A percentile compares a stretch with the other conserved stretches of the same genome.
Evolutionary conservation across 2,113 vertebrate genomes (phyloP).

Genomic region (Coptodon rendalli): DNA sequence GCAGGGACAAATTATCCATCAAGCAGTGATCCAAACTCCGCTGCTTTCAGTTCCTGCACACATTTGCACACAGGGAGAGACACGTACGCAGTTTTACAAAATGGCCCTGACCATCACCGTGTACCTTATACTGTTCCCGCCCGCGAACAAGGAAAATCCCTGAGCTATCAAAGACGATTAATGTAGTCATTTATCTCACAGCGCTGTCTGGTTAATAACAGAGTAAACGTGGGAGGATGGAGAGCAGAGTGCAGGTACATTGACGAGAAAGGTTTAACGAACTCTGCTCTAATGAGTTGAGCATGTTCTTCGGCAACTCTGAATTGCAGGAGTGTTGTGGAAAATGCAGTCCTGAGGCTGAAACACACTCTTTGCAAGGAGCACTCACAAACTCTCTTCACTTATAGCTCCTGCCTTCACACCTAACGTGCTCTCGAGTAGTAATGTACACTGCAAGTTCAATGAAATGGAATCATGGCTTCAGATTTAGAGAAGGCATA

Average conservation of each 20-base stretch:
- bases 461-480: not conserved
- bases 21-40: not conserved
- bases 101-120: not conserved
- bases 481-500: not conserved
- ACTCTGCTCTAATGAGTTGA: conserved; percentile 5
- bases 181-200: conserved; percentile 38
- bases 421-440: not conserved
- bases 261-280: conserved; percentile 25
- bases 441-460: not conserved
- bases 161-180: conserved; percentile 52
- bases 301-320: not conserved
- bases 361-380: not conserved
- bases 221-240: not conserved
- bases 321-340: not conserved
- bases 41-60: not conserved
- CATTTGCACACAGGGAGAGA: not conserved
- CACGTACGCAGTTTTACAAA: not conserved
- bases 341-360: not conserved
- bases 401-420: not conserved
- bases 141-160: conserved; percentile 18
- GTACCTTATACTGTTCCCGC: not conserved
- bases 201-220: conserved; percentile 37
- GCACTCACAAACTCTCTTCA: not conserved
- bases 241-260: not conserved
- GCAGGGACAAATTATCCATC: not conserved